Evolutionary conservation across 2,797 vertebrate species (phyloP).

Genomic region (Phalloptychus januarius): DNA sequence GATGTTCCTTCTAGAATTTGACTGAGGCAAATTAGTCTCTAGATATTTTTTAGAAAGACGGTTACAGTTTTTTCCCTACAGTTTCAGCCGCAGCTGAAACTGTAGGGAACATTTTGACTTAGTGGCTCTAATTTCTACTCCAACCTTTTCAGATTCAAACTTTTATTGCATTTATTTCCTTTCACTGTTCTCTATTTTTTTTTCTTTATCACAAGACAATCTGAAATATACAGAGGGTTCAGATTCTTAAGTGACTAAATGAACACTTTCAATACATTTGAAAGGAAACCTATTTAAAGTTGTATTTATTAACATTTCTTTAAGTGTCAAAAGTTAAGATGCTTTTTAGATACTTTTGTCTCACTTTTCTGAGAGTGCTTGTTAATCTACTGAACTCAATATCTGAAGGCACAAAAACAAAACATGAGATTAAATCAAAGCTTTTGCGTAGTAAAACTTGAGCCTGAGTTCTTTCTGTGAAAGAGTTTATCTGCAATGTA

Average conservation of each 20-base stretch:
- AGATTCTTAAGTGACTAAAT: not conserved
- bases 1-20: not conserved
- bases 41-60: too few species aligned
- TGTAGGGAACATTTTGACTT: not conserved
- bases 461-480: not conserved
- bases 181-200: not conserved
- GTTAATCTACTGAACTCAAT: not conserved
- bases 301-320: not conserved
- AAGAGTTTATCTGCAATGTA: conserved; percentile 20
- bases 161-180: not conserved
- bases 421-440: not conserved
- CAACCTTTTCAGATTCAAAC: not conserved
- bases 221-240: not conserved
- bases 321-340: not conserved
- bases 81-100: too few species aligned
- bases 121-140: not conserved
- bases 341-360: not conserved
- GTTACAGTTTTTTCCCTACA: too few species aligned
- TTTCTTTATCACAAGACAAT: not conserved
- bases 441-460: not conserved
- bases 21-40: not conserved
- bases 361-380: not conserved
- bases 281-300: not conserved
- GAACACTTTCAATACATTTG: not conserved
- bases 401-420: not conserved